A percentile compares a stretch with the other conserved stretches of the same genome.
Conservation (phyloP, 1,140 invertebrate genomes). For the Calephelis virginiensis region DNA sequence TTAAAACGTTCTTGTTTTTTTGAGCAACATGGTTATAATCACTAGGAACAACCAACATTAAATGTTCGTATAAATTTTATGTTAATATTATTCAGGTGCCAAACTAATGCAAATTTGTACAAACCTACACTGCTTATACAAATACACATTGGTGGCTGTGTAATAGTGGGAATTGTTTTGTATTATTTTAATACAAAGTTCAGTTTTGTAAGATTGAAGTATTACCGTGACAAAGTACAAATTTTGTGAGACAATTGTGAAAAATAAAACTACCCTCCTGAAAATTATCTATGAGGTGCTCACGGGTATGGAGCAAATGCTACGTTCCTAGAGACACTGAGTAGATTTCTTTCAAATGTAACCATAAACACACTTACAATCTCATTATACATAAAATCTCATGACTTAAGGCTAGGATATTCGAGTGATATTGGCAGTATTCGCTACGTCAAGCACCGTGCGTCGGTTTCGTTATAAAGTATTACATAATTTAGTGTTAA, state of each 20-base stretch:
- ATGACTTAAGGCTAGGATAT: too few species aligned
- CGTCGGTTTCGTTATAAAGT: too few species aligned
- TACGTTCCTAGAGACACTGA: background rate
- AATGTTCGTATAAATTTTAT: conserved; percentile 11
- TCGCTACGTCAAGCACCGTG: too few species aligned
- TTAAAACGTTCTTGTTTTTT: conserved; percentile 10
- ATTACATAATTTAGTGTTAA: too few species aligned
- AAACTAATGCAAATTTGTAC: conserved; percentile 25
- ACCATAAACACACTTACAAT: too few species aligned
- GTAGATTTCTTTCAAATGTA: too few species aligned
- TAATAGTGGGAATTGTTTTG: conserved; percentile 19
- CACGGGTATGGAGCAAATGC: background rate
- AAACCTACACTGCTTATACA: conserved; percentile 25
- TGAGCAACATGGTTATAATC: conserved; percentile 12
- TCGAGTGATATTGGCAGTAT: too few species aligned
- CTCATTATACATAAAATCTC: too few species aligned
- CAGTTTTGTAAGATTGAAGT: background rate
- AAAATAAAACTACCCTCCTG: conserved; percentile 18
- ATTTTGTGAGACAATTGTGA: conserved; percentile 25
- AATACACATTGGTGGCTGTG: conserved; percentile 32
- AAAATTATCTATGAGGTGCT: background rate
- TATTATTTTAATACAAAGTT: conserved; percentile 2
- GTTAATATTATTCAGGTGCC: conserved; percentile 14
- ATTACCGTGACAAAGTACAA: conserved; percentile 19
- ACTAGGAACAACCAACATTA: background rate